Conservation (phyloP, 2,113 vertebrate genomes). For the Podarcis raffonei region DNA sequence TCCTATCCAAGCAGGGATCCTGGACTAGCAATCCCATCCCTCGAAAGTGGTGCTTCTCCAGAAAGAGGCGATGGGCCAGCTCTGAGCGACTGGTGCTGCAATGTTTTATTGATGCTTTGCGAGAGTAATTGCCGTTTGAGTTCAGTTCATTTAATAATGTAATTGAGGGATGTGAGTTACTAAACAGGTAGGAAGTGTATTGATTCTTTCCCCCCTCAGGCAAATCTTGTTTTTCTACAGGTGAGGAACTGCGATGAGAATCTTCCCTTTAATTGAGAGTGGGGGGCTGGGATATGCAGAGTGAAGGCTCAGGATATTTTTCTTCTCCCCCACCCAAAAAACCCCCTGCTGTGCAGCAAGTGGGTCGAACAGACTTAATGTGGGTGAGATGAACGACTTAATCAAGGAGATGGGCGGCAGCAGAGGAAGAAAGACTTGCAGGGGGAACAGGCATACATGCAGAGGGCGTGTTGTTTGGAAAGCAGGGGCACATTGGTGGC, state of each 20-base stretch:
- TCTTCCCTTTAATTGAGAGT: too few relatives aligned
- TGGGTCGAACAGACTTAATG: background rate
- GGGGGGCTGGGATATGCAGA: too few relatives aligned
- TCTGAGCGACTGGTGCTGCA: slow-evolving; percentile 28
- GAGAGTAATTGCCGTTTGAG: slow-evolving; percentile 31
- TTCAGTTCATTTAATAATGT: slow-evolving; percentile 52
- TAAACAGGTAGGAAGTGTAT: background rate
- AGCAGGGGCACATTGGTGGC: background rate
- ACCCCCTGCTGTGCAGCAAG: too few relatives aligned
- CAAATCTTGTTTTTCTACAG: background rate
- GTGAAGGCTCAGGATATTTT: background rate
- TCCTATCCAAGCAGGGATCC: too few relatives aligned
- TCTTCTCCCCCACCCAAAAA: background rate
- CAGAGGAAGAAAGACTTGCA: background rate
- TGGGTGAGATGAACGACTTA: background rate
- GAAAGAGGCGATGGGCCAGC: background rate
- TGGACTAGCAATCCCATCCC: background rate
- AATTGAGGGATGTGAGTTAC: slow-evolving; percentile 46
- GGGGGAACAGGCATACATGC: too few relatives aligned
- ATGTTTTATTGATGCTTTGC: slow-evolving; percentile 44
- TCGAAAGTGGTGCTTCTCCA: background rate
- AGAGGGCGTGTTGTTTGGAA: background rate
- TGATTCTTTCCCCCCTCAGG: slow-evolving; percentile 9
- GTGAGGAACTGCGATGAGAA: accelerated
- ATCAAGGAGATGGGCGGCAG: background rate